Evolutionary conservation across 2,113 vertebrate genomes (phyloP), one percentile per base, ranked within the genome.

Genomic region (Silurus glanis): DNA sequence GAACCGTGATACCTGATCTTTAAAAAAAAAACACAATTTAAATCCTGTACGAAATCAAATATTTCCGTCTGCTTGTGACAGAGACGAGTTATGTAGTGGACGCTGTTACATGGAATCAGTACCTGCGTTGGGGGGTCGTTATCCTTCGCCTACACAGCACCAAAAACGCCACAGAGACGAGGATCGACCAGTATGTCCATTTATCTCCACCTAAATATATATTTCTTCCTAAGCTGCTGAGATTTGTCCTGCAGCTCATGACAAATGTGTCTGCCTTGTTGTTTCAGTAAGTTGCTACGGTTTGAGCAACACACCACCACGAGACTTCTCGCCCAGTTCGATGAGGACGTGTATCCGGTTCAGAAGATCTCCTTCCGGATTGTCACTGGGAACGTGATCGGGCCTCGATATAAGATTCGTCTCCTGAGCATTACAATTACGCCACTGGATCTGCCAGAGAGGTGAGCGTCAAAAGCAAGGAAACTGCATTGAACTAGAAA

Each of bases 21-120:
- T 1, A 17, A 14, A 74, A 4, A 71, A 71, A 64, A 1, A 81
- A 12, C 3, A 17, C 10, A 12, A 37, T 64, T n/a, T 45, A n/a
- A 51, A 83, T 28, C 19, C 9, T 75, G 6, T 47, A 66, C 17
- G 9, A 16, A 78, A 37, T 37, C 10, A 49, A 47, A 4, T 75
- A 37, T 56, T 59, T 88, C 19, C 79, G 14, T 72, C 25, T 90
- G 37, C 84, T 47, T 89, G 83, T 71, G 88, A 47, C 92, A 99
- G 98, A 97, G 80, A 94, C 95, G 86, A 95, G 95, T 91, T 99
- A 98, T 93, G 93, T 96, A 69, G 94, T 98, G 94, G 97, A 99
- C 87, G 94, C 99, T 80, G 91, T 95, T 76, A 96, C 96, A 0
- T 98, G 97, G 97, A 99, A 97, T 92, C 97, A 95, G 91, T 94